A percentile compares a stretch with the other conserved stretches of the same genome.
phyloP scores from a whole-genome alignment of 2,888 invertebrate genomes.

The Apamea sordens region DNA sequence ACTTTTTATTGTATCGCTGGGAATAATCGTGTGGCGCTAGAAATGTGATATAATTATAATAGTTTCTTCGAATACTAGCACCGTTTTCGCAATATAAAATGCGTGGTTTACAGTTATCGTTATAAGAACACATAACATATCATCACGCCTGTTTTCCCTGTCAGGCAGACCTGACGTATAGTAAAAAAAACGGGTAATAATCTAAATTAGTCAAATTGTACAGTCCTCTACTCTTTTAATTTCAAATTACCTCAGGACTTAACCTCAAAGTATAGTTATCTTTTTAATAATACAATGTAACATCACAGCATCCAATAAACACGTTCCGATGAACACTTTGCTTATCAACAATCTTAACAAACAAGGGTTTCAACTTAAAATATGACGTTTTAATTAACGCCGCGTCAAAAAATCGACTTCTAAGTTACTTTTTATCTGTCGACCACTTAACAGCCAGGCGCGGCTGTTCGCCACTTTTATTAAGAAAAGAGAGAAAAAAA shows the following conservation, averaged over 20 bases:
- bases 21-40: not conserved
- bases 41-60: not conserved
- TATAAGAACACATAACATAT: not conserved
- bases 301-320: conserved; percentile 31
- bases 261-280: not conserved
- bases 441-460: conserved; percentile 61
- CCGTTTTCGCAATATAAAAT: not conserved
- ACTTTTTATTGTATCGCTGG: not conserved
- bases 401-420: conserved; percentile 69
- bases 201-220: not conserved
- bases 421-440: conserved; percentile 70
- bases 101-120: not conserved
- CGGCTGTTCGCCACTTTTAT: conserved; percentile 49
- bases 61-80: not conserved
- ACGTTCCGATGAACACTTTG: conserved; percentile 45
- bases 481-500: conserved; percentile 44
- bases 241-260: not conserved
- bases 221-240: not conserved
- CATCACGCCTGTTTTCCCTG: no score
- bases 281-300: conserved; percentile 43
- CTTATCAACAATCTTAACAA: conserved; percentile 58
- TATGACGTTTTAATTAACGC: conserved; percentile 75
- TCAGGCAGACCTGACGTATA: not conserved
- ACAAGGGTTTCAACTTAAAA: conserved; percentile 71
- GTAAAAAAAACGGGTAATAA: no score